These are phyloP conservation scores for Tipula lateralis DNA, from an alignment of 2,888 invertebrate genomes.

Conservation along the genomic window DNA sequence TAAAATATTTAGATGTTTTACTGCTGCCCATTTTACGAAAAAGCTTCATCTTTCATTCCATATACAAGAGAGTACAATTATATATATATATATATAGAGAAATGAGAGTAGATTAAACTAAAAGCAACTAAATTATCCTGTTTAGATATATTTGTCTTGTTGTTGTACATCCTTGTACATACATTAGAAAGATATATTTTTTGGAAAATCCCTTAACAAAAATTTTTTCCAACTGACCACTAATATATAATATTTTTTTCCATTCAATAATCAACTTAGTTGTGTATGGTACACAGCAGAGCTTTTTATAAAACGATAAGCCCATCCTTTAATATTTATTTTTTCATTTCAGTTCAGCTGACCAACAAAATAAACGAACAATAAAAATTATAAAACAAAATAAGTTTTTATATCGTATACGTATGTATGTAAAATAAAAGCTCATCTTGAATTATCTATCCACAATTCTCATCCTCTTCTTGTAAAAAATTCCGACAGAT, in stretches of 20 bases:
- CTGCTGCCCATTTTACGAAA: not conserved
- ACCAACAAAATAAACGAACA: not conserved
- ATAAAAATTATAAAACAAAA: not conserved
- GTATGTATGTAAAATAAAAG: not conserved
- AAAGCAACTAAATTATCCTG: not conserved
- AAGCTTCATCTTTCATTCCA: not conserved
- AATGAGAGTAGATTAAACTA: not conserved
- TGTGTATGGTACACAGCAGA: not conserved
- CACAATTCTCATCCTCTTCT: not conserved
- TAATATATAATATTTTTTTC: not conserved
- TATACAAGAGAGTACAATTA: not conserved
- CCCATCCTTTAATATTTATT: not conserved
- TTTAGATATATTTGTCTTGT: not conserved
- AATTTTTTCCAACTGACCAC: not conserved
- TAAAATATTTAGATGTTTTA: not conserved
- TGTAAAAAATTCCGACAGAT: not conserved
- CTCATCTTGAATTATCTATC: constrained; percentile 19
- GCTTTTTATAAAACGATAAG: not conserved
- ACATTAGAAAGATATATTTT: not conserved
- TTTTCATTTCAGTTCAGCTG: not conserved
- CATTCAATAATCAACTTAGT: not conserved
- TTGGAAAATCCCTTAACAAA: not conserved
- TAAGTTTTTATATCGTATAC: not conserved
- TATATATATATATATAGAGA: too few relatives aligned
- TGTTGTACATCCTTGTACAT: not conserved